Evolutionary conservation across 2,113 vertebrate genomes (phyloP).

Genomic region (Mungos mungo): DNA sequence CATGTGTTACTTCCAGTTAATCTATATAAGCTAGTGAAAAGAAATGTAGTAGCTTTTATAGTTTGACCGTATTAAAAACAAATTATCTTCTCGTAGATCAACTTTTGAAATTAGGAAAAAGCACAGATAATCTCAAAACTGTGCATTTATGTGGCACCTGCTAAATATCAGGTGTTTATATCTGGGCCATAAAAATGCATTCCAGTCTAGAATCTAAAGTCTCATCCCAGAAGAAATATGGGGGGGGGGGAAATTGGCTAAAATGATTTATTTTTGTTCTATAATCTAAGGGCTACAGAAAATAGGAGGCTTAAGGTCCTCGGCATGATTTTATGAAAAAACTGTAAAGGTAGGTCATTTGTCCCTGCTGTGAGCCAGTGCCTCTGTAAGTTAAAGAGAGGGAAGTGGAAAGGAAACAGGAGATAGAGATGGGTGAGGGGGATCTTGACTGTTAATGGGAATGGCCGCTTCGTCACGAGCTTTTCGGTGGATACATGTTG

Average conservation of each 20-base stretch:
- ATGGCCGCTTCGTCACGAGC: neutral
- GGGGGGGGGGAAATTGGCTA: conserved; percentile 76
- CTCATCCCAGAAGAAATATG: conserved; percentile 72
- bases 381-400: neutral
- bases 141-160: conserved; percentile 70
- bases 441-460: neutral
- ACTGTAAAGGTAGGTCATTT: conserved; percentile 54
- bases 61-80: conserved; percentile 60
- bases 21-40: conserved; percentile 69
- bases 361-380: neutral
- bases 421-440: neutral
- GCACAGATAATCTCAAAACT: conserved; percentile 52
- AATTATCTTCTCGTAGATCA: conserved; percentile 56
- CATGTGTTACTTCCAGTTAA: conserved; percentile 55
- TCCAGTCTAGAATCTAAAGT: conserved; percentile 75
- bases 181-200: conserved; percentile 77
- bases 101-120: conserved; percentile 73
- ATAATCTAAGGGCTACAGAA: conserved; percentile 63
- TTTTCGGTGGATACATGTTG: neutral
- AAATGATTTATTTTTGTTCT: conserved; percentile 75
- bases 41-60: conserved; percentile 62
- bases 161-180: conserved; percentile 83
- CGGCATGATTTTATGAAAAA: conserved; percentile 64
- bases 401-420: neutral
- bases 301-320: conserved; percentile 67